Evolutionary conservation across 2,888 invertebrate genomes (phyloP).

Genomic region (Meghimatium bilineatum): DNA sequence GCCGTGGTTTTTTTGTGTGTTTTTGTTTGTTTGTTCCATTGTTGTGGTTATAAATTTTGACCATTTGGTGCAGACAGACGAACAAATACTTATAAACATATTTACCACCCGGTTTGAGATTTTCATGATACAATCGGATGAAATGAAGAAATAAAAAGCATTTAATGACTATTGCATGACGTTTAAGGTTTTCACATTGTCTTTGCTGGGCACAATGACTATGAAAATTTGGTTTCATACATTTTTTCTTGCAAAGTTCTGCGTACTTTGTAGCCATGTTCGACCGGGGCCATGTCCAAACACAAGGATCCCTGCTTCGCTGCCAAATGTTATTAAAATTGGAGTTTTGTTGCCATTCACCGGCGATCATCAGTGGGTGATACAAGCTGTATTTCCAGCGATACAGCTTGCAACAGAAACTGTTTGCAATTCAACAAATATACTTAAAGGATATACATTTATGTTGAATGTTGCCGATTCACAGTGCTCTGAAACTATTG

Average conservation of each 20-base stretch:
- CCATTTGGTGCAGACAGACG: too few relatives aligned
- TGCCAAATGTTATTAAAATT: constrained; percentile 59
- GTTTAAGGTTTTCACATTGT: too few relatives aligned
- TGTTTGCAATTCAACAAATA: constrained; percentile 52
- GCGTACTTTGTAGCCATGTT: not conserved
- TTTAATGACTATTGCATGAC: too few relatives aligned
- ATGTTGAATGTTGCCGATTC: constrained; percentile 66
- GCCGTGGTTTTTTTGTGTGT: too few relatives aligned
- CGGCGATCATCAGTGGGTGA: constrained; percentile 61
- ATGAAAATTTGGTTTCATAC: not conserved
- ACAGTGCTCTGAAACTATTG: constrained; percentile 72
- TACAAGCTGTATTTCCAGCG: constrained; percentile 71
- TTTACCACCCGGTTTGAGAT: too few relatives aligned
- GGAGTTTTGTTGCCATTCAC: constrained; percentile 72
- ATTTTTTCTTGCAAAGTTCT: not conserved
- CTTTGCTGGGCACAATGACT: not conserved
- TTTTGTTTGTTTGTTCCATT: too few relatives aligned
- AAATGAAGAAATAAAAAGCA: too few relatives aligned
- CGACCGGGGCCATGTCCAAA: not conserved
- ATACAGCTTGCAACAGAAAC: constrained; percentile 73
- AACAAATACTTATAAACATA: too few relatives aligned
- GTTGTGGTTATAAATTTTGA: too few relatives aligned
- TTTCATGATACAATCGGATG: too few relatives aligned
- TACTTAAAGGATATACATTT: constrained; percentile 58
- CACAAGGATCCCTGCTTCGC: not conserved